These are phyloP conservation scores for Penaeus indicus DNA, from an alignment of 1,140 invertebrate genomes.

Conservation along the genomic window DNA sequence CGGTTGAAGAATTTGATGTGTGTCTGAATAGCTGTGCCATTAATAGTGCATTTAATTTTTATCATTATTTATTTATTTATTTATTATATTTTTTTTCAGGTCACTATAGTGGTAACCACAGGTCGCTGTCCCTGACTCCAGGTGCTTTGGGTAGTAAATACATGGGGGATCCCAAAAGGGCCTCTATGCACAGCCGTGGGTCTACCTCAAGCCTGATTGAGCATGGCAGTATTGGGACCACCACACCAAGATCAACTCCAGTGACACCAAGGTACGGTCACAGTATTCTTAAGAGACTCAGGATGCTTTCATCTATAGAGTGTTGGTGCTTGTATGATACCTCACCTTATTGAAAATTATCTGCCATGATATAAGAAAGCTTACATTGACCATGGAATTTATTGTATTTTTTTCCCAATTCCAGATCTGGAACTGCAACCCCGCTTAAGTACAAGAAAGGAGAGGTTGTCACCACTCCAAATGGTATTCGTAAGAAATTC, in stretches of 20 bases:
- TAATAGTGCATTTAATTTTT: neutral
- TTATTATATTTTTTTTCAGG: conserved; percentile 35
- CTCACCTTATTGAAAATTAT: neutral
- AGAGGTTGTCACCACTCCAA: conserved; percentile 95
- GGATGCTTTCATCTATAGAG: too few relatives aligned
- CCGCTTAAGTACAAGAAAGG: conserved; percentile 99
- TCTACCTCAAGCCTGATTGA: conserved; percentile 87
- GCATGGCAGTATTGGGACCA: conserved; percentile 76
- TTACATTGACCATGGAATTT: conserved; percentile 43
- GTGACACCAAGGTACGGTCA: conserved; percentile 79
- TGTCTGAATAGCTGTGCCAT: neutral
- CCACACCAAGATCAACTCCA: conserved; percentile 84
- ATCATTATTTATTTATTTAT: neutral
- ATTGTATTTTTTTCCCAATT: conserved; percentile 6
- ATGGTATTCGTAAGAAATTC: conserved; percentile 98
- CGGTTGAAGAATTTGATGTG: neutral
- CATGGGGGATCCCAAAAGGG: conserved; percentile 76
- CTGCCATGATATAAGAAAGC: neutral
- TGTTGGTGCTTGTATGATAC: neutral
- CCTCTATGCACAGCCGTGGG: conserved; percentile 89
- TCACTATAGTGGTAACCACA: conserved; percentile 65
- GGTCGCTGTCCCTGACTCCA: conserved; percentile 69
- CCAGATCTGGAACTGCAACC: conserved; percentile 87
- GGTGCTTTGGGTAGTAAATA: conserved; percentile 66
- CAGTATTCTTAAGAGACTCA: too few relatives aligned